phyloP scores from a whole-genome alignment of 2,113 vertebrate species.

The Ancistrus triradiatus region DNA sequence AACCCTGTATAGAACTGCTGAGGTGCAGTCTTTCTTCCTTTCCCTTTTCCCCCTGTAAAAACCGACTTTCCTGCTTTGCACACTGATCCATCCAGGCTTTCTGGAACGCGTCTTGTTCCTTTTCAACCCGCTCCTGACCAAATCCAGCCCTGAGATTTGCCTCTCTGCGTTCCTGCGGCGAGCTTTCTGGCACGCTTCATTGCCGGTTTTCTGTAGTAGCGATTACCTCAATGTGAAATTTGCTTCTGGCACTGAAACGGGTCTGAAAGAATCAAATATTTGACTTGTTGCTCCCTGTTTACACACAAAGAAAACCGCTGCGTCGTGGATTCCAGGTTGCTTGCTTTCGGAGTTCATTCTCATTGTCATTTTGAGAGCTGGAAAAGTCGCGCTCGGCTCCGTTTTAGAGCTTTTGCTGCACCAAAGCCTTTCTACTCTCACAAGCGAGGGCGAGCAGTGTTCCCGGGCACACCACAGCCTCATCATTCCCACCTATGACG shows the following conservation, averaged over 20 bases:
- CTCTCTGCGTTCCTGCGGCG: slow-evolving; percentile 4
- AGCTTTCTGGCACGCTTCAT: slow-evolving; percentile 4
- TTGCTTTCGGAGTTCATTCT: slow-evolving; percentile 41
- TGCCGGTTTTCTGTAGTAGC: background rate
- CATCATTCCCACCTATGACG: no score
- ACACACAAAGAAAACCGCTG: slow-evolving; percentile 1
- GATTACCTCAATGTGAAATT: background rate
- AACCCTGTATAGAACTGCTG: no score
- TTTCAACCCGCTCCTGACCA: slow-evolving; percentile 4
- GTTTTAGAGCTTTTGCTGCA: slow-evolving; percentile 4
- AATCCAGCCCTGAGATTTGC: slow-evolving; percentile 4
- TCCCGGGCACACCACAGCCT: slow-evolving; percentile 38
- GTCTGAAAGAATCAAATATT: no score
- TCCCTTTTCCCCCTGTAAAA: no score
- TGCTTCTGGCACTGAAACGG: no score
- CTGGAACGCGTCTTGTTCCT: background rate
- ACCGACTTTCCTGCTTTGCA: no score
- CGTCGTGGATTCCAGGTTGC: background rate
- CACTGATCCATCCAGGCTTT: no score
- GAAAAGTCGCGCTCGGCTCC: slow-evolving; percentile 1
- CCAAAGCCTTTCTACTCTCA: slow-evolving; percentile 47
- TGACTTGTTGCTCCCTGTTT: no score
- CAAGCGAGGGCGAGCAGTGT: slow-evolving; percentile 38
- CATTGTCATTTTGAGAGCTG: slow-evolving; percentile 65
- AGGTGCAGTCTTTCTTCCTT: no score